Evolutionary conservation across 2,797 vertebrate species (phyloP), one percentile per base, ranked within the genome.

Genomic region (Melanotaenia boesemani): DNA sequence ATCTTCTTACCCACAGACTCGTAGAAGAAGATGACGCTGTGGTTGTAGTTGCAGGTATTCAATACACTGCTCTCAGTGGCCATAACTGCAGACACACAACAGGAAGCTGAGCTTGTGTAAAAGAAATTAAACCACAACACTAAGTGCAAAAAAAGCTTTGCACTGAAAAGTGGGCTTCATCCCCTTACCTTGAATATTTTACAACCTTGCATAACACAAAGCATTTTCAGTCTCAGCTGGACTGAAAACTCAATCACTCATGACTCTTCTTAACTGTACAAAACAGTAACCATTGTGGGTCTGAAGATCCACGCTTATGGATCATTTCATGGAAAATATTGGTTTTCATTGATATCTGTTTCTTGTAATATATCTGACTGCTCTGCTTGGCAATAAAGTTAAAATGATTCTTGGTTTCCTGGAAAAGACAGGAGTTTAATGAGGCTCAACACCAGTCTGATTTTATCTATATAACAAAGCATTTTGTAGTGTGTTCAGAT

Each of bases 21-120:
- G 91, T 99, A 98, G 94, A 97, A 99, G 90, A 96, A 98, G 18
- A 83, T 88, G 41, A 99, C 88, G 0, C 92, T 93, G 84, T 93
- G 88, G 11, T 93, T 94, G 91, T 95, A 86, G 77, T 93, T 88
- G 22, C 96, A 97, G 24, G 81, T 87, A 5, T 71, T 62, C 7
- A 63, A 76, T 55, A 7, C 24, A 10, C 46, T 69, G 71, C 26
- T 79, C 5, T 84, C 86, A 46, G 62, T 61, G n/a, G 70, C 62
- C 82, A 84, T 82, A 36, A 41, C 88, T 89, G 64, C 22, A 56
- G 22, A 78, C 15, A 55, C 39, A 60, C 37, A 60, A 2, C 6
- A 34, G 24, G 37, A n/a, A 20, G 28, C 9, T 50, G 20, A 50
- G n/a, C 8, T 22, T 11, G 6, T 11, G 44, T 5, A 26, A 34